Evolutionary conservation across 2,797 vertebrate genomes (phyloP).

Genomic region (Dryobates pubescens): DNA sequence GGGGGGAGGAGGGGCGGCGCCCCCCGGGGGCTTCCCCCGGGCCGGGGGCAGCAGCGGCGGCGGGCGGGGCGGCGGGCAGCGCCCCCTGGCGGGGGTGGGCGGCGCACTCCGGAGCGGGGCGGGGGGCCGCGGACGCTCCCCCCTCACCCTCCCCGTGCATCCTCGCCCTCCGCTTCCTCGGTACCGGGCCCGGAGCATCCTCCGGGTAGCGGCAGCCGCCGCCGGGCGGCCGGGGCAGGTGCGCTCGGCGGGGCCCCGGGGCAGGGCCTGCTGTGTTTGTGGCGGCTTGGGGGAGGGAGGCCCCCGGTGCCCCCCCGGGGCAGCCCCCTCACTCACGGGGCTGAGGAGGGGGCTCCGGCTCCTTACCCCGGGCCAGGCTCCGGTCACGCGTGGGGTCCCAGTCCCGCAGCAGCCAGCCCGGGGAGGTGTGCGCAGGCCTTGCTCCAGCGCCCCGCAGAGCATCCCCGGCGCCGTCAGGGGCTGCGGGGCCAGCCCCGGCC

Average conservation of each 20-base stretch:
- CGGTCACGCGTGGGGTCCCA: rapidly evolving
- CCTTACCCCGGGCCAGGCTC: background rate
- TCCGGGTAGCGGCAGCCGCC: background rate
- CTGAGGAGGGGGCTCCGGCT: no score
- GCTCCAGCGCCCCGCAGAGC: background rate
- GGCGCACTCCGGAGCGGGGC: background rate
- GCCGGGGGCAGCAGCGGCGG: background rate
- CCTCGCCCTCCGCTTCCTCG: background rate
- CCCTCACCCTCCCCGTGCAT: background rate
- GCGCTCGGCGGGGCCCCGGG: background rate
- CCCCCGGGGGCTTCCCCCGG: background rate
- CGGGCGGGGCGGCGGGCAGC: background rate
- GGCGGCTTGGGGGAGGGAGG: no score
- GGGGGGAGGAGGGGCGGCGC: background rate
- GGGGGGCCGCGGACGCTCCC: background rate
- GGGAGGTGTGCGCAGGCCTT: background rate
- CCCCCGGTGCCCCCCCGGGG: no score
- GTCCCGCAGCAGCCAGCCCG: background rate
- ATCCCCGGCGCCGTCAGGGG: background rate
- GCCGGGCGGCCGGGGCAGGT: background rate
- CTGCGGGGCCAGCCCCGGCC: background rate
- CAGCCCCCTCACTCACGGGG: background rate
- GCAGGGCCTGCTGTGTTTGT: background rate
- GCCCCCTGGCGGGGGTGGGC: background rate
- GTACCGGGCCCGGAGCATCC: background rate